Percentiles rank a stretch among this genome's conserved stretches.
These are phyloP conservation scores for Sarcophaga caerulescens DNA, from an alignment of 2,888 invertebrate genomes.

Conservation along the genomic window DNA sequence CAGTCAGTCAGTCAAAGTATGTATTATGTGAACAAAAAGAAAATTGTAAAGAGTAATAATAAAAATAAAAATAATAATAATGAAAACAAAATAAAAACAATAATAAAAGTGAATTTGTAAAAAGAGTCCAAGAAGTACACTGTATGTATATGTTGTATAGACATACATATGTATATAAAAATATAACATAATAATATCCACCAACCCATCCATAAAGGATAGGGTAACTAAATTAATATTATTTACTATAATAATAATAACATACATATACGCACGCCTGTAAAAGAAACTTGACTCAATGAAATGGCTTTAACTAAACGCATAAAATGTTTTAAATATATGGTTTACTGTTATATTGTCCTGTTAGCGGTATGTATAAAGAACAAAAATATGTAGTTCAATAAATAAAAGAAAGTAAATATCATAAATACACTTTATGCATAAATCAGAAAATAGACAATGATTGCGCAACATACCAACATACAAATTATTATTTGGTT, in stretches of 20 bases:
- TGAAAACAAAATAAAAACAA: constrained; percentile 38
- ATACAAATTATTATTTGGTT: constrained; percentile 35
- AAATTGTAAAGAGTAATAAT: constrained; percentile 16
- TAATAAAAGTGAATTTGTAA: constrained; percentile 42
- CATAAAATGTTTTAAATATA: constrained; percentile 81
- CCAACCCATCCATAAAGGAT: constrained; percentile 36
- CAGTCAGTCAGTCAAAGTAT: constrained; percentile 28
- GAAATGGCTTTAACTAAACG: constrained; percentile 80
- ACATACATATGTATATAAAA: neutral
- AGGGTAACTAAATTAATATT: constrained; percentile 1
- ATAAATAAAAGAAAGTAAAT: constrained; percentile 9
- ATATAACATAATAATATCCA: constrained; percentile 38
- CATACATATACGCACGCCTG: constrained; percentile 15
- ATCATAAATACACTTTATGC: neutral
- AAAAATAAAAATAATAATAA: constrained; percentile 8
- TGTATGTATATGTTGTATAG: neutral
- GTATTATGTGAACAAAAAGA: constrained; percentile 58
- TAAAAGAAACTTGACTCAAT: constrained; percentile 53
- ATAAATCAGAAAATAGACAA: constrained; percentile 1
- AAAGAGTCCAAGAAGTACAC: constrained; percentile 10
- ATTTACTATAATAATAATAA: neutral
- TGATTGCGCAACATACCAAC: constrained; percentile 63
- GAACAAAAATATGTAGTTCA: neutral
- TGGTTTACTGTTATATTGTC: constrained; percentile 81
- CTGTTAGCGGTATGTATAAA: constrained; percentile 79